A percentile compares a stretch with the other conserved stretches of the same genome.
These are phyloP conservation scores for Escarpia spicata DNA, from an alignment of 2,888 invertebrate species.

Conservation along the genomic window DNA sequence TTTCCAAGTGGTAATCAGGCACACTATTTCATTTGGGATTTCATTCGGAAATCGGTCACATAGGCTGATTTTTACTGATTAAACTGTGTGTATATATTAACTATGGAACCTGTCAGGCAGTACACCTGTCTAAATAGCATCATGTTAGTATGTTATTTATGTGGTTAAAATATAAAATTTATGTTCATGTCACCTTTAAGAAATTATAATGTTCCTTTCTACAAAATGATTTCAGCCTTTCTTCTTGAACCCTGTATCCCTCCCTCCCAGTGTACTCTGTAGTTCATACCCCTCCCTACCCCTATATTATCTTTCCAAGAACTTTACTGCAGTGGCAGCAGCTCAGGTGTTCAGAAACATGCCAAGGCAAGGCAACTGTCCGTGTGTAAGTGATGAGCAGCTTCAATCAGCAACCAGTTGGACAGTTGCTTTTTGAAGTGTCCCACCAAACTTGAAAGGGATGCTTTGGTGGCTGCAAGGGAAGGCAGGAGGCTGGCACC, in stretches of 20 bases:
- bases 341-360: neutral
- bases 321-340: neutral
- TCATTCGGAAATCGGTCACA: too few relatives aligned
- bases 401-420: neutral
- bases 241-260: neutral
- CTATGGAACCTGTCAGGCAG: too few relatives aligned
- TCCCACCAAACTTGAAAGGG: neutral
- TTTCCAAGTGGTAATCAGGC: too few relatives aligned
- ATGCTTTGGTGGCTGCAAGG: neutral
- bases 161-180: too few relatives aligned
- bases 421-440: conserved; percentile 10
- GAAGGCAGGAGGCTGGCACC: neutral
- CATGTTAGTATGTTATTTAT: too few relatives aligned
- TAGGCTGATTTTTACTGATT: too few relatives aligned
- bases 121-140: too few relatives aligned
- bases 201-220: too few relatives aligned
- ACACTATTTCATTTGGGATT: too few relatives aligned
- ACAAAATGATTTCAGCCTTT: neutral
- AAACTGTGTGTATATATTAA: too few relatives aligned
- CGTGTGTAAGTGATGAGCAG: neutral
- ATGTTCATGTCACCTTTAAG: too few relatives aligned
- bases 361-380: neutral
- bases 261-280: neutral
- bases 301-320: neutral
- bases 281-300: neutral